Percentiles rank a stretch among this genome's conserved stretches.
These are phyloP conservation scores for Dromas ardeola DNA, from an alignment of 2,113 vertebrate species.

Conservation along the genomic window DNA sequence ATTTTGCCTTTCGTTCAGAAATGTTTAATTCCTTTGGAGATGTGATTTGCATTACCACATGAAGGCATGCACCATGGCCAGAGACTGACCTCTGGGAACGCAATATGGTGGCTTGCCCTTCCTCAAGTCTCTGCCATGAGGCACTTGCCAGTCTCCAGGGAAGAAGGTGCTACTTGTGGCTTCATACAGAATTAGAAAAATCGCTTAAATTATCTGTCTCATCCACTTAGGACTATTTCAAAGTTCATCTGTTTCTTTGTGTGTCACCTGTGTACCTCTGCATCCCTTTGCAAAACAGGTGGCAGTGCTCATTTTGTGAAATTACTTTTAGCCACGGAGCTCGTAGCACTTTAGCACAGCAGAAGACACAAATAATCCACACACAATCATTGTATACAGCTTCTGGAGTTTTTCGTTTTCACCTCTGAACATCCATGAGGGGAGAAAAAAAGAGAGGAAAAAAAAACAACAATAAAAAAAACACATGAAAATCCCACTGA, in stretches of 20 bases:
- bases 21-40: background rate
- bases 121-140: fast-evolving
- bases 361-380: background rate
- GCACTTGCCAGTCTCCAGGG: fast-evolving
- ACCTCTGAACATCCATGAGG: background rate
- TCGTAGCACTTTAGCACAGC: background rate
- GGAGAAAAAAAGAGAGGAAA: background rate
- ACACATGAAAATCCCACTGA: background rate
- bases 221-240: background rate
- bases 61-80: background rate
- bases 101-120: fast-evolving
- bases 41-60: background rate
- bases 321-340: background rate
- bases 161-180: background rate
- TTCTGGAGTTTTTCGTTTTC: background rate
- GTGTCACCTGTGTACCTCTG: background rate
- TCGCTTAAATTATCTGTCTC: background rate
- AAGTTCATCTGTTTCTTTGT: background rate
- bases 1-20: background rate
- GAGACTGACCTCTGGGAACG: background rate
- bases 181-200: background rate
- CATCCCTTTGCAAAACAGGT: background rate
- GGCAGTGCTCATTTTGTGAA: background rate
- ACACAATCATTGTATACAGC: fast-evolving
- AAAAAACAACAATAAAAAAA: background rate